Percentiles rank a stretch among this genome's conserved stretches.
phyloP scores from a whole-genome alignment of 1,140 invertebrate species.

The Macrobrachium rosenbergii region DNA sequence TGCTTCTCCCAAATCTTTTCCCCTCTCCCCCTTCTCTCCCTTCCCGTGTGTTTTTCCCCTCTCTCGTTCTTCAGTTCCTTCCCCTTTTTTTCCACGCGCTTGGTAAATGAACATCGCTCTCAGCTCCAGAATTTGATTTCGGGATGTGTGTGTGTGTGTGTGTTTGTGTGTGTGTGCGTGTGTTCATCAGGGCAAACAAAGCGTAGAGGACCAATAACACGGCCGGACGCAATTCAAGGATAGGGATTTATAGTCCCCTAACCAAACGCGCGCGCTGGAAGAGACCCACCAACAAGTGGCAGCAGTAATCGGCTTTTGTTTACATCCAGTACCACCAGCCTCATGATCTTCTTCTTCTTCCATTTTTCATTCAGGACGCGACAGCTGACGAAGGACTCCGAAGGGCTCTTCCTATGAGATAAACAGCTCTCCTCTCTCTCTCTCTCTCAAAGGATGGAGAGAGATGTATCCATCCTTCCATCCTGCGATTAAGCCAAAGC shows the following conservation, averaged over 20 bases:
- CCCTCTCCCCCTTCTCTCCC: too few relatives aligned
- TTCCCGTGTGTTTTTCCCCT: too few relatives aligned
- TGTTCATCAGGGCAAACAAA: conserved; percentile 3
- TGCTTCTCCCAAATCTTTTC: too few relatives aligned
- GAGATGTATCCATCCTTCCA: too few relatives aligned
- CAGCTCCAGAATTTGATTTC: background rate
- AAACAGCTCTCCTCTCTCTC: too few relatives aligned
- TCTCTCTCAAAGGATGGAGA: too few relatives aligned
- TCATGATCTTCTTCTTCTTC: background rate
- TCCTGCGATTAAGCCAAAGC: too few relatives aligned
- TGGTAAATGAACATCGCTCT: background rate
- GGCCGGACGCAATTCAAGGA: background rate
- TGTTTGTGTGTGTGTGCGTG: background rate
- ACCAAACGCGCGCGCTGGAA: background rate
- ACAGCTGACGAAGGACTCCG: too few relatives aligned
- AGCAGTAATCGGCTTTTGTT: background rate
- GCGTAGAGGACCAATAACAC: conserved; percentile 4
- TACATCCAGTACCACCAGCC: background rate
- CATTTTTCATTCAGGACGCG: background rate
- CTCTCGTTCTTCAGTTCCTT: too few relatives aligned
- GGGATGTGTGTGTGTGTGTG: too few relatives aligned
- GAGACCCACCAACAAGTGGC: background rate
- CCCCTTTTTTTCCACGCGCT: too few relatives aligned
- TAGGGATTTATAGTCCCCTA: background rate
- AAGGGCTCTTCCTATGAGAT: too few relatives aligned